Conservation (phyloP, 2,797 vertebrate species). For the Neosilurus mollespiculum region DNA sequence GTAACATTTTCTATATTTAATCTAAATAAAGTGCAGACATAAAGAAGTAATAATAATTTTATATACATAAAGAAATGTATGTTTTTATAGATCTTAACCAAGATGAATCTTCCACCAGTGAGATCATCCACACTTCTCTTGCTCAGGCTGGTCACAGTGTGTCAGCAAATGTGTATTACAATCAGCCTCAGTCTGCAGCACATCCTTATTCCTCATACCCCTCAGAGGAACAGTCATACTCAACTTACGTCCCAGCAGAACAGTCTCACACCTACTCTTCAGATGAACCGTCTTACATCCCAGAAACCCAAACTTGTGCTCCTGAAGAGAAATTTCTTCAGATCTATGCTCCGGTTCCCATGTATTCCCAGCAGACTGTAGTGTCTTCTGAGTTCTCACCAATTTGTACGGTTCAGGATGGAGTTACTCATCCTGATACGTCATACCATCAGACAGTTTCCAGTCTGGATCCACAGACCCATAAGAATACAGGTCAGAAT, state of each 20-base stretch:
- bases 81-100: constrained; percentile 34
- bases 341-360: constrained; percentile 46
- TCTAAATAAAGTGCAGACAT: background rate
- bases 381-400: constrained; percentile 10
- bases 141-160: background rate
- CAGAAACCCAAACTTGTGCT: constrained; percentile 12
- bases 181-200: constrained; percentile 9
- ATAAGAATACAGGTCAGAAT: constrained; percentile 39
- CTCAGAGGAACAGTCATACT: constrained; percentile 15
- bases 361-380: constrained; percentile 36
- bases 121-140: constrained; percentile 13
- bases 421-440: background rate
- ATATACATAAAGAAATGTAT: background rate
- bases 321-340: constrained; percentile 27
- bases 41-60: too few relatives aligned
- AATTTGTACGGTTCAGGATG: background rate
- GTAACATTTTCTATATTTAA: background rate
- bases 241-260: constrained; percentile 1
- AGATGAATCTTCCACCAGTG: background rate
- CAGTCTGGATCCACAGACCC: background rate
- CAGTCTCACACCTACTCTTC: background rate
- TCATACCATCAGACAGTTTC: constrained; percentile 1
- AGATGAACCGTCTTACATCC: constrained; percentile 16
- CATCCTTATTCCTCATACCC: background rate
- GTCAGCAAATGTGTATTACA: background rate